phyloP scores from a whole-genome alignment of 2,888 invertebrate species.

The Sesia apiformis region DNA sequence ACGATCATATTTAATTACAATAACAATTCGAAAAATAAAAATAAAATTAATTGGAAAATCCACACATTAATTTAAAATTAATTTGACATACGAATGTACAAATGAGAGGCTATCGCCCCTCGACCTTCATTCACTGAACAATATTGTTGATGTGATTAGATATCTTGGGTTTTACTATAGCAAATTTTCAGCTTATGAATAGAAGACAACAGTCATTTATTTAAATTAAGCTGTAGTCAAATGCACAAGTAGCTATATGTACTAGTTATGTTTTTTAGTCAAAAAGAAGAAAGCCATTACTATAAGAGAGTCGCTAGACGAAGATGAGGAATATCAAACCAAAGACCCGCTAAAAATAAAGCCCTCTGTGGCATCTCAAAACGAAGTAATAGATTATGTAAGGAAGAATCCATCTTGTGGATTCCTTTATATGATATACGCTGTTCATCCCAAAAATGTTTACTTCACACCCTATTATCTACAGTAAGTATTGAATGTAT shows the following conservation, averaged over 20 bases:
- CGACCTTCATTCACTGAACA: too few relatives aligned
- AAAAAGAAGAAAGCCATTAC: neutral
- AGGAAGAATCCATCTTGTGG: slow-evolving; percentile 71
- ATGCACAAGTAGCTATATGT: neutral
- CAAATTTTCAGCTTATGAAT: too few relatives aligned
- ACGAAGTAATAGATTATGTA: slow-evolving; percentile 65
- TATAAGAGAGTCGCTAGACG: neutral
- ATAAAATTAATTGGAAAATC: too few relatives aligned
- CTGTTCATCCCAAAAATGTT: slow-evolving; percentile 81
- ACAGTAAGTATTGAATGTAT: slow-evolving; percentile 60
- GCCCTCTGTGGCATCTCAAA: slow-evolving; percentile 55
- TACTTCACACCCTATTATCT: slow-evolving; percentile 84
- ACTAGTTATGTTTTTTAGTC: neutral
- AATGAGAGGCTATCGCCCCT: too few relatives aligned
- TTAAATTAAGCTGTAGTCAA: too few relatives aligned
- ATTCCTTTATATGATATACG: slow-evolving; percentile 86
- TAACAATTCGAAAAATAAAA: too few relatives aligned
- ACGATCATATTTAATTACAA: too few relatives aligned
- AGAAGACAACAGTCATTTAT: too few relatives aligned
- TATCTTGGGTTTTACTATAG: too few relatives aligned
- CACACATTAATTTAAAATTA: too few relatives aligned
- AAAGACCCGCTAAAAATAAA: slow-evolving; percentile 54
- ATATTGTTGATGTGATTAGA: too few relatives aligned
- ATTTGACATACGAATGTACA: too few relatives aligned
- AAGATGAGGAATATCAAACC: slow-evolving; percentile 8